A percentile compares a stretch with the other conserved stretches of the same genome.
Evolutionary conservation across 2,888 invertebrate genomes (phyloP).

Genomic region (Noctua pronuba): DNA sequence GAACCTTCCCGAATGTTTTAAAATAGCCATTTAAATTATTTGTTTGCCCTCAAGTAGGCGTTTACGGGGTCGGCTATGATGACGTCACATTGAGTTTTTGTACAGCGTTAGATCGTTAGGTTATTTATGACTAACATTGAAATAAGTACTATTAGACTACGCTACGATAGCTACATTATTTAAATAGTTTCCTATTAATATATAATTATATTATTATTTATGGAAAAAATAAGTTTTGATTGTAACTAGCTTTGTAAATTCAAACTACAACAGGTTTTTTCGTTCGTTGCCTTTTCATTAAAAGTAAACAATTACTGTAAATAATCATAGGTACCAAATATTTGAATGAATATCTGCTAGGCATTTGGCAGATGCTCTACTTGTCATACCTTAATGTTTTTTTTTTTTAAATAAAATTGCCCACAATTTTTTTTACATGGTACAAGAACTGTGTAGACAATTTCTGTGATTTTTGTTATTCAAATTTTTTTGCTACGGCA

Average conservation of each 20-base stretch:
- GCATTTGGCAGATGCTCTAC: not conserved
- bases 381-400: not conserved
- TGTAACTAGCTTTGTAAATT: constrained; percentile 39
- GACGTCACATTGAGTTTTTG: constrained; percentile 30
- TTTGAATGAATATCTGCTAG: not conserved
- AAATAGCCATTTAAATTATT: not conserved
- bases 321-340: not conserved
- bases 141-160: not conserved
- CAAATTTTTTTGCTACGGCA: not conserved
- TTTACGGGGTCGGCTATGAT: constrained; percentile 63
- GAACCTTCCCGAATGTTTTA: not conserved
- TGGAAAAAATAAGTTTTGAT: not conserved
- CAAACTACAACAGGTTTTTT: not conserved
- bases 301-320: not conserved
- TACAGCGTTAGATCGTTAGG: not conserved
- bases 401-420: not conserved
- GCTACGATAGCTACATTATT: not conserved
- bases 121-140: not conserved
- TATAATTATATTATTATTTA: not conserved
- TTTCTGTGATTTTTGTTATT: not conserved
- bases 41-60: constrained; percentile 21
- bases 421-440: not conserved
- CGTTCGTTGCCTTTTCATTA: not conserved
- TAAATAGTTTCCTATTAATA: not conserved
- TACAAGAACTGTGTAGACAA: not conserved